These are phyloP conservation scores for Perognathus longimembris DNA, from an alignment of 2,113 vertebrate genomes.

Conservation along the genomic window DNA sequence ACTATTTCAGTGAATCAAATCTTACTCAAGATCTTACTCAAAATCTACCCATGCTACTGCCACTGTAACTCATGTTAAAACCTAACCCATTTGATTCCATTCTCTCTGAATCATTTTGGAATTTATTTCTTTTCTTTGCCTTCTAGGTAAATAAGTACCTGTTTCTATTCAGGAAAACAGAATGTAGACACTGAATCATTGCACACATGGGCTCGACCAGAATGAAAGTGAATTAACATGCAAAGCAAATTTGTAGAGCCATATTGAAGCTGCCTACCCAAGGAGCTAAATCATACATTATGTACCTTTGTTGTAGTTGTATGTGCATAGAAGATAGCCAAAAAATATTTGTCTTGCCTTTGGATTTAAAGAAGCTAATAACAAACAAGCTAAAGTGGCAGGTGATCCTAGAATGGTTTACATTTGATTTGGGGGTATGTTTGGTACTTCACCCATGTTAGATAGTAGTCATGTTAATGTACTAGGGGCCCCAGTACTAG, in stretches of 20 bases:
- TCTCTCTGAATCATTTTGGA: constrained; percentile 59
- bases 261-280: not conserved
- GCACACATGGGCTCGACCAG: not conserved
- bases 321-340: not conserved
- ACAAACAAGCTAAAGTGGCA: not conserved
- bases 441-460: not conserved
- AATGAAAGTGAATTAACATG: not conserved
- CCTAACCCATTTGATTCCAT: constrained; percentile 6
- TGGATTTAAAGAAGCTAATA: constrained; percentile 20
- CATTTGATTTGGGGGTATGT: not conserved
- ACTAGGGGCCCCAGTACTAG: not conserved
- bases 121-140: constrained; percentile 1
- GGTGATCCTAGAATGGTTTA: not conserved
- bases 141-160: constrained; percentile 46
- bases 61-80: constrained; percentile 14
- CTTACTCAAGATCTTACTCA: not conserved
- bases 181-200: not conserved
- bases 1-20: too few relatives aligned
- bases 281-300: not conserved
- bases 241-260: not conserved
- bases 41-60: not conserved
- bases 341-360: not conserved
- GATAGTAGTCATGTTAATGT: not conserved
- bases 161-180: not conserved
- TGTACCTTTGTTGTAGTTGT: not conserved